Conservation (phyloP, 2,888 invertebrate species). For the Aphidius colemani region DNA sequence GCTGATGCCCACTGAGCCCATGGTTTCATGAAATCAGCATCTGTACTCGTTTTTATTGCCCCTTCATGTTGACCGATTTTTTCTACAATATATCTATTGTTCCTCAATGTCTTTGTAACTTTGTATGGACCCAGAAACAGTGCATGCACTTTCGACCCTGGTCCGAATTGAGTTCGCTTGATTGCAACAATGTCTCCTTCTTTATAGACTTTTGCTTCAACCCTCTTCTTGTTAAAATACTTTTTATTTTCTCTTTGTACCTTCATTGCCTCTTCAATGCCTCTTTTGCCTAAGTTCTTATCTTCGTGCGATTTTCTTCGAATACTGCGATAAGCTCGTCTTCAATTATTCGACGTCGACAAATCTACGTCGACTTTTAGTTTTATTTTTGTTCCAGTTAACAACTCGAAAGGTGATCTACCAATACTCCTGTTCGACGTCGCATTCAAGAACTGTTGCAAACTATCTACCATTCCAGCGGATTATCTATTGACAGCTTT, state of each 20-base stretch:
- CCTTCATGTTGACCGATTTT: slow-evolving; percentile 26
- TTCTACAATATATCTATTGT: slow-evolving; percentile 24
- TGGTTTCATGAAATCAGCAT: slow-evolving; percentile 25
- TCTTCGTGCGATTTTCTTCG: slow-evolving; percentile 1
- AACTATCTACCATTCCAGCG: slow-evolving; percentile 7
- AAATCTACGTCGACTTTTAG: slow-evolving; percentile 4
- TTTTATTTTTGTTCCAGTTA: slow-evolving; percentile 7
- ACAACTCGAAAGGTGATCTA: slow-evolving; percentile 20
- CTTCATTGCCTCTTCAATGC: slow-evolving; percentile 8
- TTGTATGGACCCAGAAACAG: slow-evolving; percentile 42
- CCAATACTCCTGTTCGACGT: slow-evolving; percentile 18
- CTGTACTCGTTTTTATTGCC: slow-evolving; percentile 18
- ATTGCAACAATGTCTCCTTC: slow-evolving; percentile 43
- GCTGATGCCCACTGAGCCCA: background rate
- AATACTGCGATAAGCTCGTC: slow-evolving; percentile 8
- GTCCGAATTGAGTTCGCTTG: slow-evolving; percentile 48
- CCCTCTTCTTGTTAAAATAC: slow-evolving; percentile 12
- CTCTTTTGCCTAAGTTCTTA: slow-evolving; percentile 7
- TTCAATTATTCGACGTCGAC: background rate
- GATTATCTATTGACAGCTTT: slow-evolving; percentile 17
- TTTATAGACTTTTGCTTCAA: slow-evolving; percentile 6
- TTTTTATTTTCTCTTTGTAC: slow-evolving; percentile 20
- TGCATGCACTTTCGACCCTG: slow-evolving; percentile 40
- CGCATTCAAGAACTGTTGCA: slow-evolving; percentile 22
- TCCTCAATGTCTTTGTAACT: slow-evolving; percentile 12